phyloP scores from a whole-genome alignment of 2,888 invertebrate genomes.

The Synanthedon andrenaeformis region DNA sequence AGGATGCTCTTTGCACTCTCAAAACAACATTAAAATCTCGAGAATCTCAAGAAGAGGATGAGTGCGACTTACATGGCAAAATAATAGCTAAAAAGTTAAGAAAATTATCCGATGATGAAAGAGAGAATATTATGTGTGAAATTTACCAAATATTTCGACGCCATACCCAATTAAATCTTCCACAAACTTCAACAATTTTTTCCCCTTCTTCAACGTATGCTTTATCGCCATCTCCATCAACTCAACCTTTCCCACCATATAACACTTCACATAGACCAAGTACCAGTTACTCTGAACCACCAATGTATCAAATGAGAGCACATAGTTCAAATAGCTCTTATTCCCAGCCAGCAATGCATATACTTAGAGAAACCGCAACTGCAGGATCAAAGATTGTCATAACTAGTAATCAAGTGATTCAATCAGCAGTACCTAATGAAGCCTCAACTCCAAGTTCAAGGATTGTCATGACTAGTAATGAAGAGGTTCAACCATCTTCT shows the following conservation, averaged over 20 bases:
- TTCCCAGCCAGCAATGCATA: slow-evolving; percentile 3
- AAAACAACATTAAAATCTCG: slow-evolving; percentile 6
- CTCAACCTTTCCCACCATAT: too few relatives aligned
- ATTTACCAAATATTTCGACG: slow-evolving; percentile 9
- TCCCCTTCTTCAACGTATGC: slow-evolving; percentile 2
- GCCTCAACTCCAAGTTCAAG: slow-evolving; percentile 4
- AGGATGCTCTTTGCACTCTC: slow-evolving; percentile 3
- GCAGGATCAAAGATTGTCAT: slow-evolving; percentile 2
- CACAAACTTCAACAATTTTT: slow-evolving; percentile 2
- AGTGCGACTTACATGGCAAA: slow-evolving; percentile 6
- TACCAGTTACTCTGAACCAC: too few relatives aligned
- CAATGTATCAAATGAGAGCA: slow-evolving; percentile 2
- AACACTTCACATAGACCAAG: too few relatives aligned
- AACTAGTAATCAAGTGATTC: slow-evolving; percentile 5
- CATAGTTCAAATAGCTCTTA: slow-evolving; percentile 3
- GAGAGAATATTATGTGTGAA: slow-evolving; percentile 10
- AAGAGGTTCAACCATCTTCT: too few relatives aligned
- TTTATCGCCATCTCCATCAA: slow-evolving; percentile 4
- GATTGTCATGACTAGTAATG: background rate
- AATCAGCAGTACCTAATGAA: slow-evolving; percentile 3
- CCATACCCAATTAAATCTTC: slow-evolving; percentile 1
- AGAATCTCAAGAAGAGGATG: slow-evolving; percentile 6
- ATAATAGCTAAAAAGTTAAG: slow-evolving; percentile 11
- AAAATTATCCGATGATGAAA: slow-evolving; percentile 9
- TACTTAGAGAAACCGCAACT: slow-evolving; percentile 5